A percentile compares a stretch with the other conserved stretches of the same genome.
Evolutionary conservation across 64 coral and sea anemone species (phyloP).

Genomic region (Pocillopora damicornis): DNA sequence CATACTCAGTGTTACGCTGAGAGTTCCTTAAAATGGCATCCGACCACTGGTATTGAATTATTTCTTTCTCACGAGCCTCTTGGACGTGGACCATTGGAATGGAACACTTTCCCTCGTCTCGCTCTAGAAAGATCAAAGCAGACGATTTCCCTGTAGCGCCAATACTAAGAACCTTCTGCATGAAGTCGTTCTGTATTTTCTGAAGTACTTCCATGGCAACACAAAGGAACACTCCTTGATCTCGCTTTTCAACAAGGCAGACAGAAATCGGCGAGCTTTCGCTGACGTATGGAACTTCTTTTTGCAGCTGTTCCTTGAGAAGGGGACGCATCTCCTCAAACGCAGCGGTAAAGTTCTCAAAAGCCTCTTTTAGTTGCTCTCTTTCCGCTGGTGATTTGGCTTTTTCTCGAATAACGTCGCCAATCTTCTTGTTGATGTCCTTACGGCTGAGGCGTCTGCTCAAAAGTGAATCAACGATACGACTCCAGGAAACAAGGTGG

Average conservation of each 20-base stretch:
- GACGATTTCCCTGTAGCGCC: conserved; percentile 66
- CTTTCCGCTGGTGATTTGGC: background rate
- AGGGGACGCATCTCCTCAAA: conserved; percentile 64
- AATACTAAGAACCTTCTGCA: conserved; percentile 57
- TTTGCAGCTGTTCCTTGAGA: background rate
- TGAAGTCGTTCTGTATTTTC: conserved; percentile 74
- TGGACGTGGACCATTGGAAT: conserved; percentile 62
- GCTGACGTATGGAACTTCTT: conserved; percentile 46
- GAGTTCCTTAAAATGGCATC: conserved; percentile 77
- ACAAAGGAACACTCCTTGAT: conserved; percentile 56
- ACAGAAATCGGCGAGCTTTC: conserved; percentile 65
- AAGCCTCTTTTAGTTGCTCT: conserved; percentile 37
- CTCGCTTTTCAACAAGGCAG: conserved; percentile 70
- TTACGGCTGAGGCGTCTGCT: conserved; percentile 74
- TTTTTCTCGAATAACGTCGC: conserved; percentile 63
- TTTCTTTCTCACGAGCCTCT: conserved; percentile 85
- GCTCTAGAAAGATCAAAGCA: conserved; percentile 60
- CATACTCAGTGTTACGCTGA: conserved; percentile 79
- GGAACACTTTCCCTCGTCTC: conserved; percentile 11
- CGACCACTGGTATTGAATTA: conserved; percentile 84
- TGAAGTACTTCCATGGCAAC: conserved; percentile 54
- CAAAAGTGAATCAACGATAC: conserved; percentile 50
- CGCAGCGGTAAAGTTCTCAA: conserved; percentile 68
- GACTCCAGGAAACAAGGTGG: conserved; percentile 70
- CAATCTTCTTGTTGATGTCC: conserved; percentile 51